Percentiles rank a stretch among this genome's conserved stretches.
Conservation (phyloP, 2,888 invertebrate genomes). For the Ptychoptera albimana region DNA sequence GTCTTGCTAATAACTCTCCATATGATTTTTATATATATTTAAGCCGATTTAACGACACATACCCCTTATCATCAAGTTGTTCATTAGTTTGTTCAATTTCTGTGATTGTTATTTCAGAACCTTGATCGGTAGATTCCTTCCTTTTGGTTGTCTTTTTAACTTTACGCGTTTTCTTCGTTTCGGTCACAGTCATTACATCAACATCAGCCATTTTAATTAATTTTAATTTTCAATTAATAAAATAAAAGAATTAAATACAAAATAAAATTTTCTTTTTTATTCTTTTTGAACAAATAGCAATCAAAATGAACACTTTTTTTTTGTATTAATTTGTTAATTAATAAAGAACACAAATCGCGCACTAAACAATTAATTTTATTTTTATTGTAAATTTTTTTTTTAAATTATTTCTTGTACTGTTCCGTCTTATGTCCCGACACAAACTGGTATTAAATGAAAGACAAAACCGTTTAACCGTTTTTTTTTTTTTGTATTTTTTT, state of each 20-base stretch:
- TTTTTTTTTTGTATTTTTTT: no score
- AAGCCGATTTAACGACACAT: slow-evolving; percentile 47
- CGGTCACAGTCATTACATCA: slow-evolving; percentile 64
- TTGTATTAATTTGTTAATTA: no score
- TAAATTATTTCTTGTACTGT: slow-evolving; percentile 2
- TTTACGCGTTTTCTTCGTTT: slow-evolving; percentile 75
- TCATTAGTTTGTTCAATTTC: slow-evolving; percentile 53
- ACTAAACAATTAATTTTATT: not conserved
- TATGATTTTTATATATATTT: no score
- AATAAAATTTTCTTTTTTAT: not conserved
- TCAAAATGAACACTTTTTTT: no score
- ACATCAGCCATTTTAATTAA: slow-evolving; percentile 72
- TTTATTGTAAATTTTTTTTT: not conserved
- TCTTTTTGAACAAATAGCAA: no score
- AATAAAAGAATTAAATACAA: not conserved
- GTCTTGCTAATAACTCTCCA: no score
- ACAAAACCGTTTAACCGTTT: no score
- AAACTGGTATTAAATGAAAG: no score
- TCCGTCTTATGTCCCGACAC: not conserved
- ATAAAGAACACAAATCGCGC: no score
- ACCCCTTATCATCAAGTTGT: slow-evolving; percentile 55
- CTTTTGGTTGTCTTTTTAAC: slow-evolving; percentile 77
- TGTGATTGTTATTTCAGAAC: slow-evolving; percentile 63
- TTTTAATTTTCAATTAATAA: not conserved
- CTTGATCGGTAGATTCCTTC: slow-evolving; percentile 59